Percentiles rank a stretch among this genome's conserved stretches.
Evolutionary conservation across 2,113 vertebrate species (phyloP).

Genomic region (Malurus melanocephalus): DNA sequence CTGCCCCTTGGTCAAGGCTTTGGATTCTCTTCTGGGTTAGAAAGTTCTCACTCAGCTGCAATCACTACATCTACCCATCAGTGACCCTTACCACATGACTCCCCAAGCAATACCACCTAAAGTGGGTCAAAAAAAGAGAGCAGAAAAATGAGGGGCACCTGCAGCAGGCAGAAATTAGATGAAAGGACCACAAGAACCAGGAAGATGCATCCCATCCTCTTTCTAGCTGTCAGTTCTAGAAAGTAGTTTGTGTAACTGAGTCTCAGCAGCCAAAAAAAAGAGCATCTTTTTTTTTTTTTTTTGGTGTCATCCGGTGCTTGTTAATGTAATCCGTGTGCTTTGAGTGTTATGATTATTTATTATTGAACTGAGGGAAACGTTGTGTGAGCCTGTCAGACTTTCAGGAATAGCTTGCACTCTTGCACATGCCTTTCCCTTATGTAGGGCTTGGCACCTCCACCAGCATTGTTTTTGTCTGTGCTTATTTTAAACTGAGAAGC

Average conservation of each 20-base stretch:
- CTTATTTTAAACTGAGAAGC: conserved; percentile 5
- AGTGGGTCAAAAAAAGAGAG: background rate
- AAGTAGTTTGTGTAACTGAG: background rate
- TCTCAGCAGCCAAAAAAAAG: background rate
- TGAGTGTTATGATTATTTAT: conserved; percentile 22
- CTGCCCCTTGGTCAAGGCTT: background rate
- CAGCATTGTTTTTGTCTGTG: background rate
- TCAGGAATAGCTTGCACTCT: conserved; percentile 1
- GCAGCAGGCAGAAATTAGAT: background rate
- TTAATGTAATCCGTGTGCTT: background rate
- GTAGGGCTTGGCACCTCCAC: conserved; percentile 5
- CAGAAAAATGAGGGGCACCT: background rate
- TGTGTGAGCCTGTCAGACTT: background rate
- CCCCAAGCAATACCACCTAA: background rate
- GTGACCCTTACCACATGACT: background rate
- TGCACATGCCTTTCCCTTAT: background rate
- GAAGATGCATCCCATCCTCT: background rate
- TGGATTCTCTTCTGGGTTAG: background rate
- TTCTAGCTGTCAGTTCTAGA: background rate
- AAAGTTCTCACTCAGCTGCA: background rate
- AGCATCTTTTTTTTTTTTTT: background rate
- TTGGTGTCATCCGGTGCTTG: background rate
- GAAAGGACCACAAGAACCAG: background rate
- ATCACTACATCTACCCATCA: background rate
- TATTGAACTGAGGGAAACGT: conserved; percentile 21